phyloP scores from a whole-genome alignment of 2,113 vertebrate genomes.

The Peucedramus taeniatus region DNA sequence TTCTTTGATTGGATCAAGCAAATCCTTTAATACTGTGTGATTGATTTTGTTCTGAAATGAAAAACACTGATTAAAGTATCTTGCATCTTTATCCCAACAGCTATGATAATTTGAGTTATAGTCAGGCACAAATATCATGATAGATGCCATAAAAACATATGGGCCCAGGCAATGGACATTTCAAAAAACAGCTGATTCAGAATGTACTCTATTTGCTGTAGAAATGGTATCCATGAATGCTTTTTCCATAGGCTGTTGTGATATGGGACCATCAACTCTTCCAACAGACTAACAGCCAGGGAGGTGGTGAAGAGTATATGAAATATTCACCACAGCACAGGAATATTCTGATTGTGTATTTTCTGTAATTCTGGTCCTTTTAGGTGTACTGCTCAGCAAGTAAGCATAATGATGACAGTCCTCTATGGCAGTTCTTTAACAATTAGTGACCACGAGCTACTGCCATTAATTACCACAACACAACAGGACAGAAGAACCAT shows the following conservation, averaged over 20 bases:
- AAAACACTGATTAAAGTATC: neutral
- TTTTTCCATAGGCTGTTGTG: neutral
- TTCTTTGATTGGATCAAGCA: constrained; percentile 97
- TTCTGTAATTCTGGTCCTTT: neutral
- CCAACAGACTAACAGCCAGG: neutral
- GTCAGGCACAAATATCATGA: neutral
- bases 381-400: neutral
- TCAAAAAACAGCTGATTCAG: neutral
- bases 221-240: neutral
- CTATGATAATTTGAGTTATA: neutral
- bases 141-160: neutral
- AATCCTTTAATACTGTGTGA: constrained; percentile 93
- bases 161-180: neutral
- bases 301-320: neutral
- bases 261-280: neutral
- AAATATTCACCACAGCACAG: neutral
- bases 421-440: neutral
- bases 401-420: neutral
- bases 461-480: neutral
- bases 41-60: constrained; percentile 96
- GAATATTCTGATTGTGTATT: neutral
- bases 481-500: neutral
- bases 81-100: neutral
- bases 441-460: neutral
- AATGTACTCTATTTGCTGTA: neutral